These are phyloP conservation scores for Cryptocephalus moraei DNA, from an alignment of 2,888 invertebrate genomes.

Conservation along the genomic window DNA sequence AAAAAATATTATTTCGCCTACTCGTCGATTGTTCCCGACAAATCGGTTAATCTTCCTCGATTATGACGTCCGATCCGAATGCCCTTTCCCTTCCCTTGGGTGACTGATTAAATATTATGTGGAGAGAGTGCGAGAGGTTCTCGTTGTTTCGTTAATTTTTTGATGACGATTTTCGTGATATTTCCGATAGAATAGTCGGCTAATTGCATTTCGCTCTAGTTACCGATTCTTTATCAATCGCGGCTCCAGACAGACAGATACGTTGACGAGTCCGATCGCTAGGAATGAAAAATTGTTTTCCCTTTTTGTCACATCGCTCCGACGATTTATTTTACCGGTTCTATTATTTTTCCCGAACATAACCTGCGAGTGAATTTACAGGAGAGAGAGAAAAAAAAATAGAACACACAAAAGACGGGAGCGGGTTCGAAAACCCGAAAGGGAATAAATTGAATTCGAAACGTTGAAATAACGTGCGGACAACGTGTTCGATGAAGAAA, in stretches of 20 bases:
- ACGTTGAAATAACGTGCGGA: no score
- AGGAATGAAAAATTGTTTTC: not conserved
- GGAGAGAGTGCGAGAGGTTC: not conserved
- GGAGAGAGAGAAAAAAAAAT: not conserved
- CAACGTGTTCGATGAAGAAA: no score
- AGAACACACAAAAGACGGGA: not conserved
- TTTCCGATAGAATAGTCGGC: not conserved
- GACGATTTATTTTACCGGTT: no score
- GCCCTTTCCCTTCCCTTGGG: constrained; percentile 10
- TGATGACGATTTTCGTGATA: not conserved
- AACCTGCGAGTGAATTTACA: no score
- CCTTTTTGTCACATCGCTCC: no score
- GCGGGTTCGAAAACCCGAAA: no score
- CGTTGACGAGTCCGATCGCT: not conserved
- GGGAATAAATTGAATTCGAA: no score
- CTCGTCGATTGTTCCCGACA: constrained; percentile 23
- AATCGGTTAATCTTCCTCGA: constrained; percentile 22
- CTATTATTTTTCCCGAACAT: no score
- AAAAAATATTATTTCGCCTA: constrained; percentile 15
- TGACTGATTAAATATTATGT: constrained; percentile 15
- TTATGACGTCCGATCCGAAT: constrained; percentile 14
- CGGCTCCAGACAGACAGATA: not conserved
- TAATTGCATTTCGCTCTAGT: no score
- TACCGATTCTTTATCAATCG: no score
- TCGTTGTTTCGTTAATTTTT: constrained; percentile 2